These are phyloP conservation scores for Delia radicum DNA, from an alignment of 1,140 invertebrate species.

Conservation along the genomic window DNA sequence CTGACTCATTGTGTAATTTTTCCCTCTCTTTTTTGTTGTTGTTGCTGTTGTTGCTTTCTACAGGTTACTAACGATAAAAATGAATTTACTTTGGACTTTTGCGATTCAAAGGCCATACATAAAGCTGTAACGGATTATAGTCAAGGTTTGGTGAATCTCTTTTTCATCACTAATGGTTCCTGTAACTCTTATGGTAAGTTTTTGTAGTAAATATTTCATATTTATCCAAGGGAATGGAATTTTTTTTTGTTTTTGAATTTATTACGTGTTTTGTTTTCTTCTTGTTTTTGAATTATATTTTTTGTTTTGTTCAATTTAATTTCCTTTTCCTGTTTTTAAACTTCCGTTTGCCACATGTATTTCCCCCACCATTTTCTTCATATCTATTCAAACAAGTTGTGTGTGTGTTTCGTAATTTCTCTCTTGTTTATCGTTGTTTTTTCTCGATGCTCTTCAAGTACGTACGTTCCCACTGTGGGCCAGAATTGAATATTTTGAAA, in stretches of 20 bases:
- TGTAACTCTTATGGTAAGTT: conserved; percentile 46
- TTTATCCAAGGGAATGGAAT: background rate
- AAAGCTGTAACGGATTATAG: conserved; percentile 51
- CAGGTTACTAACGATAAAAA: conserved; percentile 39
- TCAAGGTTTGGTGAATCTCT: conserved; percentile 51
- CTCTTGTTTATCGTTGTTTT: background rate
- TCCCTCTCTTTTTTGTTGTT: too few species aligned
- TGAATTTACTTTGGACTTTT: conserved; percentile 42
- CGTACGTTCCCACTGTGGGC: too few species aligned
- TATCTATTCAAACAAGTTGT: background rate
- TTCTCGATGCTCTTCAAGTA: background rate
- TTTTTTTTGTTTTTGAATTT: background rate
- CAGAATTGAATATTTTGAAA: too few species aligned
- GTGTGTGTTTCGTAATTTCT: background rate
- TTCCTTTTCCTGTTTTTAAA: conserved; percentile 21
- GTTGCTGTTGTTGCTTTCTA: background rate
- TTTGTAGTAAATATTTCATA: background rate
- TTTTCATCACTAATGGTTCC: conserved; percentile 44
- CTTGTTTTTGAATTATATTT: background rate
- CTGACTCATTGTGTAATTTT: too few species aligned
- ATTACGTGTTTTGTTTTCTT: background rate
- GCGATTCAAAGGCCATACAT: conserved; percentile 36
- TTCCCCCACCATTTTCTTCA: background rate
- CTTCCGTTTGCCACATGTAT: background rate
- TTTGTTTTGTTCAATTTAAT: conserved; percentile 15